Evolutionary conservation across 2,113 vertebrate genomes (phyloP).

Genomic region (Leptobrachium leishanense): DNA sequence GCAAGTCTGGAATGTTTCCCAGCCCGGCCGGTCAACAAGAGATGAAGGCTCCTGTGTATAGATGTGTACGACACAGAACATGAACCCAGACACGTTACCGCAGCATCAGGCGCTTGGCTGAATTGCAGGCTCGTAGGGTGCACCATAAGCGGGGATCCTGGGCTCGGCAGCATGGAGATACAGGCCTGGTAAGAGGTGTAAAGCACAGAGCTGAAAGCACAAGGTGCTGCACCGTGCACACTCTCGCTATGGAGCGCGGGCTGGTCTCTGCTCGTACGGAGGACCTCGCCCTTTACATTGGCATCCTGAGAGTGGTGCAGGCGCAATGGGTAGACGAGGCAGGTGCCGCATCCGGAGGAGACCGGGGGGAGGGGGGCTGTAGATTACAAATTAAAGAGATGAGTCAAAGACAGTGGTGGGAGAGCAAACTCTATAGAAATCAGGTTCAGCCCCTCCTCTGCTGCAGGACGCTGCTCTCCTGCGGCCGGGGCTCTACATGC

Average conservation of each 20-base stretch:
- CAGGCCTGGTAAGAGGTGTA: slow-evolving; percentile 17
- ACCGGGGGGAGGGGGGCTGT: not conserved
- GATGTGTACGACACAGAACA: slow-evolving; percentile 32
- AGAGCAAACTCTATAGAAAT: not conserved
- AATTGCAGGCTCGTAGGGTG: slow-evolving; percentile 9
- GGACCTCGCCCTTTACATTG: slow-evolving; percentile 7
- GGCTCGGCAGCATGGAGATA: slow-evolving; percentile 21
- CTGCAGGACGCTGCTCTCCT: not conserved
- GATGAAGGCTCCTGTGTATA: not conserved
- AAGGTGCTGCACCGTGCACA: not conserved
- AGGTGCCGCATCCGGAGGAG: slow-evolving; percentile 16
- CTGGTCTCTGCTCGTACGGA: slow-evolving; percentile 2
- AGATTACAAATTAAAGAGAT: slow-evolving; percentile 2
- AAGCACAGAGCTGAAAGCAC: not conserved
- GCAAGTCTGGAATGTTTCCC: slow-evolving; percentile 21
- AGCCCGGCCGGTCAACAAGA: slow-evolving; percentile 10
- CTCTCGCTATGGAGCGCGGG: not conserved
- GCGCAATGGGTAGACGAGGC: slow-evolving; percentile 25
- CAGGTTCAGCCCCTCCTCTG: slow-evolving; percentile 13
- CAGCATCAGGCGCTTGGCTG: slow-evolving; percentile 29
- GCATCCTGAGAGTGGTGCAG: not conserved
- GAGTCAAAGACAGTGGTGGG: not conserved
- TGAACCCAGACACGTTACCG: slow-evolving; percentile 19
- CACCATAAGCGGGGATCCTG: not conserved
- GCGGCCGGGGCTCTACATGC: not conserved